Percentiles rank a stretch among this genome's conserved stretches.
Conservation (phyloP, 2,797 vertebrate species). For the Acanthopagrus latus region DNA sequence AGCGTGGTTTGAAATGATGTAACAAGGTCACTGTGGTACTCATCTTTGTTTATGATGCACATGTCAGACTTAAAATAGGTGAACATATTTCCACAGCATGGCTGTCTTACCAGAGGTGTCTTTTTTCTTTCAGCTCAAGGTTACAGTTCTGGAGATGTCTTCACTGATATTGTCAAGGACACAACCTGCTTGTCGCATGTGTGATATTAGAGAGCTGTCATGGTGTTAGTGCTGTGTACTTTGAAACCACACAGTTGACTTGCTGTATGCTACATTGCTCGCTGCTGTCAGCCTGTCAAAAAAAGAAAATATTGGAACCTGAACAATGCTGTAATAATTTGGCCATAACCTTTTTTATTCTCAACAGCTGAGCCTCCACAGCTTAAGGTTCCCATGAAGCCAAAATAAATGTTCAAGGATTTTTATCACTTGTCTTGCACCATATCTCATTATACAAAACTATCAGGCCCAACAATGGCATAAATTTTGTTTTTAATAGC, state of each 20-base stretch:
- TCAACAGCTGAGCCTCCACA: not conserved
- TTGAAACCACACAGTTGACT: conserved; percentile 31
- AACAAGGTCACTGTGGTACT: not conserved
- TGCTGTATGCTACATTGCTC: conserved; percentile 2
- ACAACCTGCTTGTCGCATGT: not conserved
- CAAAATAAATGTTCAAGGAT: no score
- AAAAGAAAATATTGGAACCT: not conserved
- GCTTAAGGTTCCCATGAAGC: no score
- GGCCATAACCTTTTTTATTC: not conserved
- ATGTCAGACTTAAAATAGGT: conserved; percentile 1
- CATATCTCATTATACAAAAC: no score
- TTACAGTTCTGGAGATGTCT: not conserved
- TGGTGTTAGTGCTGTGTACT: conserved; percentile 25
- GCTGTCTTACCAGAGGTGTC: not conserved
- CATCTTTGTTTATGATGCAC: not conserved
- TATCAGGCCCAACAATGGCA: no score
- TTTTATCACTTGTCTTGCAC: no score
- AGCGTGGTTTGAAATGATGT: not conserved
- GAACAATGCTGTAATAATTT: not conserved
- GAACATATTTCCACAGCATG: not conserved
- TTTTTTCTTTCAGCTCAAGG: conserved; percentile 28
- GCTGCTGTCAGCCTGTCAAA: conserved; percentile 17
- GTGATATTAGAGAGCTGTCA: conserved; percentile 29
- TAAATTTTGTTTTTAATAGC: no score
- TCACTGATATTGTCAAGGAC: conserved; percentile 14